A percentile compares a stretch with the other conserved stretches of the same genome.
Conservation (phyloP, 2,113 vertebrate genomes). For the Campylorhamphus procurvoides region DNA sequence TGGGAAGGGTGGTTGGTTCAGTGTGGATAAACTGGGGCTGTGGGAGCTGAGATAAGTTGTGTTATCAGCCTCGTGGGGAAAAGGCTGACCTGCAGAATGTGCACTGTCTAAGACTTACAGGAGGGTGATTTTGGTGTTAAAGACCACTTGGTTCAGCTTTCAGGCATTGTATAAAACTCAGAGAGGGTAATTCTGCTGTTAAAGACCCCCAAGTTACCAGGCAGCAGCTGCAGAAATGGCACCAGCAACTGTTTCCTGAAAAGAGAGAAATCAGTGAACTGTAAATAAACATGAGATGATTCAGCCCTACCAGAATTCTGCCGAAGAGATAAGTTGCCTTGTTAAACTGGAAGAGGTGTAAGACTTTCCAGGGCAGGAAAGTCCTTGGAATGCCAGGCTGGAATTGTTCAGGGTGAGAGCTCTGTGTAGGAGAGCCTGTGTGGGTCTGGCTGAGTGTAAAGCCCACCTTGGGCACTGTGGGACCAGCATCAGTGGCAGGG, state of each 20-base stretch:
- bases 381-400: not conserved
- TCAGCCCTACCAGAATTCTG: not conserved
- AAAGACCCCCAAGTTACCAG: not conserved
- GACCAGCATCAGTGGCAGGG: not conserved
- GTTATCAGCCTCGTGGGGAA: too few species aligned
- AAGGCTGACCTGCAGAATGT: too few species aligned
- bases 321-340: not conserved
- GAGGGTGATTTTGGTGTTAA: not conserved
- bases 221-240: not conserved
- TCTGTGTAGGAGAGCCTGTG: not conserved
- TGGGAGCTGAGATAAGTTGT: too few species aligned
- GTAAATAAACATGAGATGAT: not conserved
- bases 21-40: not conserved
- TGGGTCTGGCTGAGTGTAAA: not conserved
- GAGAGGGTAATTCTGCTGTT: not conserved
- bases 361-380: not conserved
- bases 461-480: not conserved
- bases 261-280: not conserved
- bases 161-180: fast-evolving
- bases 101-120: fast-evolving
- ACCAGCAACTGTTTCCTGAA: not conserved
- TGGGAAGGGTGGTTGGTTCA: not conserved
- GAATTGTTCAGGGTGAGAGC: not conserved
- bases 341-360: not conserved
- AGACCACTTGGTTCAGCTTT: not conserved